A percentile compares a stretch with the other conserved stretches of the same genome.
Conservation (phyloP, 2,113 vertebrate genomes). For the Phylloscopus trochilus region DNA sequence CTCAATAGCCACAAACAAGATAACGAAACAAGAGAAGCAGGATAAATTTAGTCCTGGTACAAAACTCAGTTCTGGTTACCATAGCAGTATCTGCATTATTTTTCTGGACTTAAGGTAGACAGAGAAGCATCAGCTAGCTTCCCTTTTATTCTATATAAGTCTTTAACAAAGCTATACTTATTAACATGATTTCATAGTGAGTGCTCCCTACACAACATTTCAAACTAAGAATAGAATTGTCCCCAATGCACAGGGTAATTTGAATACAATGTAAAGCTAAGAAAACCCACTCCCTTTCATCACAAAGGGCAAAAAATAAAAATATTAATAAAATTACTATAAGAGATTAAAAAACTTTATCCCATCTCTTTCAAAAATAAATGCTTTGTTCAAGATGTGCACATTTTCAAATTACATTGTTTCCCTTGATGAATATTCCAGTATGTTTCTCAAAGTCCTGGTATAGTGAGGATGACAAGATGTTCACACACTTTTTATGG, state of each 20-base stretch:
- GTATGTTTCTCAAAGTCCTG: background rate
- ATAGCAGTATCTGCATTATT: background rate
- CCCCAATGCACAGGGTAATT: background rate
- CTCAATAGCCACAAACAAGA: background rate
- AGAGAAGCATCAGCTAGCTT: background rate
- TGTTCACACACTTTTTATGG: background rate
- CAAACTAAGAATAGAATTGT: background rate
- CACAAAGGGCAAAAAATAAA: background rate
- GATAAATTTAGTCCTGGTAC: background rate
- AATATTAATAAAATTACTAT: background rate
- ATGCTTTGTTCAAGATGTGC: background rate
- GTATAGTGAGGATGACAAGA: constrained; percentile 18
- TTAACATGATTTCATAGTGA: background rate
- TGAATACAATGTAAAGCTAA: background rate
- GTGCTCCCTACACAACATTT: background rate
- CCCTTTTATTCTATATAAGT: background rate
- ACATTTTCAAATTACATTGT: background rate
- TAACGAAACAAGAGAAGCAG: background rate
- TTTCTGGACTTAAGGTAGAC: background rate
- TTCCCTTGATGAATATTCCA: constrained; percentile 39
- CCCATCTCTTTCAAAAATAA: background rate
- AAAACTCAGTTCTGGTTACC: background rate
- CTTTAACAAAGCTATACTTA: background rate
- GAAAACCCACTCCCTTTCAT: background rate
- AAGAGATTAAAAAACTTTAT: background rate